Conservation (phyloP, 1,140 invertebrate genomes). For the Micrasema longulum region DNA sequence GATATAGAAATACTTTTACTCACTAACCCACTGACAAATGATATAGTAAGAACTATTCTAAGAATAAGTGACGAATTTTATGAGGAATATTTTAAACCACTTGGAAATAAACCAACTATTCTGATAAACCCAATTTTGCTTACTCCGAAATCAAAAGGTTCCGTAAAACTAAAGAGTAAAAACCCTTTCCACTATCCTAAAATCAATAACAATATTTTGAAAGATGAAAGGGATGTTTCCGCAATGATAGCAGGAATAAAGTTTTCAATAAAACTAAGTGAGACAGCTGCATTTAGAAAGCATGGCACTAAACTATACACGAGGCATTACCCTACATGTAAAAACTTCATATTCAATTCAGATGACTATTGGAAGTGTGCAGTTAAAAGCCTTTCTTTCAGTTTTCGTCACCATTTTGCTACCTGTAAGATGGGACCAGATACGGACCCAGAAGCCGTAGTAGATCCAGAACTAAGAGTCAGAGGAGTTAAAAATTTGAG, state of each 20-base stretch:
- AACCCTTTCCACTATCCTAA: slow-evolving; percentile 81
- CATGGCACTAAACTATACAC: slow-evolving; percentile 70
- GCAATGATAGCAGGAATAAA: slow-evolving; percentile 77
- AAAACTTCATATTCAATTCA: slow-evolving; percentile 65
- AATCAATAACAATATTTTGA: slow-evolving; percentile 82
- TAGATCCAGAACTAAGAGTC: slow-evolving; percentile 78
- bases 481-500: slow-evolving; percentile 77
- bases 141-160: slow-evolving; percentile 80
- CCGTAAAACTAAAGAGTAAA: slow-evolving; percentile 72
- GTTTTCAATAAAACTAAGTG: slow-evolving; percentile 70
- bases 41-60: slow-evolving; percentile 68
- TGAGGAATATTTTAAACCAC: slow-evolving; percentile 67
- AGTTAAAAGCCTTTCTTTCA: slow-evolving; percentile 71
- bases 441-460: slow-evolving; percentile 76
- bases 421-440: slow-evolving; percentile 83
- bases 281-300: slow-evolving; percentile 72
- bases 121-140: slow-evolving; percentile 76
- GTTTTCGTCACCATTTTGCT: slow-evolving; percentile 78
- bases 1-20: slow-evolving; percentile 77
- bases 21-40: slow-evolving; percentile 68
- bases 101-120: slow-evolving; percentile 65
- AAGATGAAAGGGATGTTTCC: slow-evolving; percentile 73
- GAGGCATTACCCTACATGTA: slow-evolving; percentile 72
- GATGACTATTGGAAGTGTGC: slow-evolving; percentile 83
- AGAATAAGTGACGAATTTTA: slow-evolving; percentile 71